phyloP scores from a whole-genome alignment of 2,797 vertebrate genomes.

The Danio albolineatus region DNA sequence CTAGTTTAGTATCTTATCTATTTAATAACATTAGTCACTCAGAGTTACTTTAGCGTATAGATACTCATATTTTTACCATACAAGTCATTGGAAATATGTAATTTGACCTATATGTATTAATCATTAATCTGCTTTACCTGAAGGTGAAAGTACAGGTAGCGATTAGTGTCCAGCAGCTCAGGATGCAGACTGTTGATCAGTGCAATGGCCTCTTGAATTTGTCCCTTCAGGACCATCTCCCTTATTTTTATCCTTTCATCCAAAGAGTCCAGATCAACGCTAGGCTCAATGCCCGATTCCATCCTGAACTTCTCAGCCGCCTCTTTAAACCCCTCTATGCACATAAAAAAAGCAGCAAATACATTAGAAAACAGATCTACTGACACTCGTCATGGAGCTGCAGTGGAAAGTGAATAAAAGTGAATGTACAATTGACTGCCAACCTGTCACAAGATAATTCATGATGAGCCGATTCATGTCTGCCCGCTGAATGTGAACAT shows the following conservation, averaged over 20 bases:
- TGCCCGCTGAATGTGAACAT: conserved; percentile 96
- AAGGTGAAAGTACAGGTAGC: conserved; percentile 96
- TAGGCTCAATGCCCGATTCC: conserved; percentile 98
- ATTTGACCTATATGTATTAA: not conserved
- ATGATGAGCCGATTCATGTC: conserved; percentile 99
- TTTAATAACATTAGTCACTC: not conserved
- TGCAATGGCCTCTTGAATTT: conserved; percentile 96
- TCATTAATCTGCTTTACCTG: conserved; percentile 79
- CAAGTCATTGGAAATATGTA: not conserved
- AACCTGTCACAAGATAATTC: conserved; percentile 99
- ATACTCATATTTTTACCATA: no score
- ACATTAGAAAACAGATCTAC: not conserved
- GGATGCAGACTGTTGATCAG: conserved; percentile 97
- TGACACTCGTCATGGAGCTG: not conserved
- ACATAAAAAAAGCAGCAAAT: conserved; percentile 8
- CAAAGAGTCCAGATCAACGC: conserved; percentile 93
- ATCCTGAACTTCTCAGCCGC: conserved; percentile 97
- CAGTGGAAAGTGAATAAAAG: not conserved
- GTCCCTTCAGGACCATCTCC: conserved; percentile 97
- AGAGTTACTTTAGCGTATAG: not conserved
- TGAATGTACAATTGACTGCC: not conserved
- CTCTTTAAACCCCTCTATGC: conserved; percentile 96
- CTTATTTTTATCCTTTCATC: conserved; percentile 98
- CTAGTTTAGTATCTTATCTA: not conserved
- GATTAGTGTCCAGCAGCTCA: conserved; percentile 95